phyloP scores from a whole-genome alignment of 2,888 invertebrate genomes.

The Synanthedon vespiformis region DNA sequence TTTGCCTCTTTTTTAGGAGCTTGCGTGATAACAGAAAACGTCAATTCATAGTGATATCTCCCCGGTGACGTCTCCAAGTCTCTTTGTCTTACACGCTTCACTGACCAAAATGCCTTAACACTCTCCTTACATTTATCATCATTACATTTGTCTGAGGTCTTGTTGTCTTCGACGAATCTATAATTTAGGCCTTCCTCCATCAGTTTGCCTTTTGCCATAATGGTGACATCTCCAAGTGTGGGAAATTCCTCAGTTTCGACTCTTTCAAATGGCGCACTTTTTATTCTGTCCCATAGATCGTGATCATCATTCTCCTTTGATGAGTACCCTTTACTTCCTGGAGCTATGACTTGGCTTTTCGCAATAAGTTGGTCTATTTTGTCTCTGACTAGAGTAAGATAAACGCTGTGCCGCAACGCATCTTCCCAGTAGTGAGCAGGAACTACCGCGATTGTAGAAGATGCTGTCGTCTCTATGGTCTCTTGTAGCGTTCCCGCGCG shows the following conservation, averaged over 20 bases:
- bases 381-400: conserved; percentile 72
- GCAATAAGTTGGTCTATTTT: conserved; percentile 64
- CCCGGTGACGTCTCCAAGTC: conserved; percentile 55
- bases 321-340: conserved; percentile 25
- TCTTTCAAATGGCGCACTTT: conserved; percentile 54
- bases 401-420: conserved; percentile 76
- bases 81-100: conserved; percentile 76
- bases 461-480: conserved; percentile 24
- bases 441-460: conserved; percentile 22
- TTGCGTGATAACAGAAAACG: conserved; percentile 73
- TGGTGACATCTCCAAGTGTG: conserved; percentile 73
- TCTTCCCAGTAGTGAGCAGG: conserved; percentile 74
- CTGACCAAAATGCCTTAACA: conserved; percentile 76
- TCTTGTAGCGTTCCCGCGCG: conserved; percentile 35
- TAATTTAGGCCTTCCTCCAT: conserved; percentile 64
- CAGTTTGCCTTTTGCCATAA: conserved; percentile 74
- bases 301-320: conserved; percentile 49
- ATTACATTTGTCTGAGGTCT: conserved; percentile 33
- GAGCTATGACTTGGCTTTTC: conserved; percentile 31
- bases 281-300: conserved; percentile 62
- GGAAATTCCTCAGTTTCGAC: conserved; percentile 48
- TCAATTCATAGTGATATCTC: conserved; percentile 73
- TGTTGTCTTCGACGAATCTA: conserved; percentile 67
- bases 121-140: conserved; percentile 61
- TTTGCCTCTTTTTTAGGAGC: conserved; percentile 55